These are phyloP conservation scores for Microtus oregoni DNA, from an alignment of 2,113 vertebrate genomes.

Conservation along the genomic window DNA sequence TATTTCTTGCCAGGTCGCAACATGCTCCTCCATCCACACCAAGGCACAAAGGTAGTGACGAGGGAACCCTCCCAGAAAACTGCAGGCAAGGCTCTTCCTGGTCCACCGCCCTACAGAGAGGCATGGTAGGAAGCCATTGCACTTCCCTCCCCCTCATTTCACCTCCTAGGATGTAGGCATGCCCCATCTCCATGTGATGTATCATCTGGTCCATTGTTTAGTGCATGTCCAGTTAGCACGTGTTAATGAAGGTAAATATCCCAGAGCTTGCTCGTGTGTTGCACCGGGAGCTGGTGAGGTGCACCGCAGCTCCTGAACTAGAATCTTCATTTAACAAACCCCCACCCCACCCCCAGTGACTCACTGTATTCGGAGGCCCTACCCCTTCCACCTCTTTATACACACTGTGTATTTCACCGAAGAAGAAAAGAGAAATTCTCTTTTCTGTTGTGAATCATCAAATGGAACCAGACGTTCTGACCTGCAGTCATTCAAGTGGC, in stretches of 20 bases:
- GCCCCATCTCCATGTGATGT: background rate
- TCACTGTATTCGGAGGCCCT: fast-evolving
- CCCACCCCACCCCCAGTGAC: background rate
- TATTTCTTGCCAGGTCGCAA: constrained; percentile 29
- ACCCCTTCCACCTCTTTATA: background rate
- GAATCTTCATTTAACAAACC: background rate
- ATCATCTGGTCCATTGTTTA: background rate
- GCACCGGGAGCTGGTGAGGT: no score
- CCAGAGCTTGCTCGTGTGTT: background rate
- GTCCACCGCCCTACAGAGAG: background rate
- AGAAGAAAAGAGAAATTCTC: background rate
- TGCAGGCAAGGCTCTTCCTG: background rate
- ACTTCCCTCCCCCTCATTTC: background rate
- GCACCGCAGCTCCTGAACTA: background rate
- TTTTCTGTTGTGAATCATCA: constrained; percentile 40
- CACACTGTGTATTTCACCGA: background rate
- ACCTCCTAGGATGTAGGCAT: background rate
- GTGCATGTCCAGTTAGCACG: background rate
- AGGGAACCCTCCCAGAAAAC: background rate
- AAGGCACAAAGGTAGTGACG: background rate
- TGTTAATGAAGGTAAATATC: background rate
- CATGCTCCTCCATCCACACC: background rate
- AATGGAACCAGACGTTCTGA: constrained; percentile 3
- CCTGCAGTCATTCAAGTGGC: constrained; percentile 25
- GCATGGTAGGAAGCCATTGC: background rate